Conservation (phyloP, 2,797 vertebrate species). For the Propithecus deckenii region DNA sequence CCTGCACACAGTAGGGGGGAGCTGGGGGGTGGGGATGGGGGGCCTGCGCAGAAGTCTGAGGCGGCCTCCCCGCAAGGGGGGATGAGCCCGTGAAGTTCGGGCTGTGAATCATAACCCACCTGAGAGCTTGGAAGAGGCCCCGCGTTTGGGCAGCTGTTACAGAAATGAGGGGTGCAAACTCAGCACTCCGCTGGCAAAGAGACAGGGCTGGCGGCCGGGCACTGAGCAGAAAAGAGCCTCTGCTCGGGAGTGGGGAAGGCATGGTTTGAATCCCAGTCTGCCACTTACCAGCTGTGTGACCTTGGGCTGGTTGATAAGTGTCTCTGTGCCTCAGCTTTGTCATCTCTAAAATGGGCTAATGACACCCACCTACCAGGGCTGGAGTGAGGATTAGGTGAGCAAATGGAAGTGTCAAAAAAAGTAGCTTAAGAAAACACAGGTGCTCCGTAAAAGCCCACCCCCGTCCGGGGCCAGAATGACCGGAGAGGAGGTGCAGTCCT, state of each 20-base stretch:
- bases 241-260: neutral
- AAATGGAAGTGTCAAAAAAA: neutral
- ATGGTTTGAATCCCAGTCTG: too few species aligned
- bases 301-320: neutral
- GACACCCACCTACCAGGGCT: neutral
- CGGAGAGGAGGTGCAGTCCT: neutral
- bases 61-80: neutral
- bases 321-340: neutral
- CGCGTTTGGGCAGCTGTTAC: neutral
- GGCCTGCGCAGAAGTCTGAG: neutral
- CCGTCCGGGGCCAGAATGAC: neutral
- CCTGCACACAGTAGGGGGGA: conserved; percentile 8
- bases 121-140: neutral
- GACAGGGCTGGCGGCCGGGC: neutral
- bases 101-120: neutral
- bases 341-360: neutral
- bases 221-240: neutral
- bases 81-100: neutral
- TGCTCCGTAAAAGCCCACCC: neutral
- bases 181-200: neutral
- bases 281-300: neutral
- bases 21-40: neutral
- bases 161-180: rapidly evolving
- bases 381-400: neutral
- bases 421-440: neutral